Evolutionary conservation across 1,140 invertebrate species (phyloP).

Genomic region (Alviniconcha marisindica): DNA sequence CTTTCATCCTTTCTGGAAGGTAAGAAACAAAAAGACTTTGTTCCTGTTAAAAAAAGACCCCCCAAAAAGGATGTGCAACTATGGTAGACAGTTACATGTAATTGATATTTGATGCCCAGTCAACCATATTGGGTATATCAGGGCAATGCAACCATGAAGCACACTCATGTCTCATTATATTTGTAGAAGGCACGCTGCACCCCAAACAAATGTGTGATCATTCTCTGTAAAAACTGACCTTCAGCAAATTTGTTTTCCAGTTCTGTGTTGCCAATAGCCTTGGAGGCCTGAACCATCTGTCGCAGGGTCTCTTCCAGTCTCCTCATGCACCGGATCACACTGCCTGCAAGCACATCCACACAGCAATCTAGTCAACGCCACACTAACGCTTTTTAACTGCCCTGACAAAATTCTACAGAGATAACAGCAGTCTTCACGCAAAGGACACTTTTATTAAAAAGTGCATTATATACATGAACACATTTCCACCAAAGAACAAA

Average conservation of each 20-base stretch:
- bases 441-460: too few relatives aligned
- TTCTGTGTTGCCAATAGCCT: constrained; percentile 97
- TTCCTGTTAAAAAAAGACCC: too few relatives aligned
- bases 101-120: background rate
- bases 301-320: constrained; percentile 96
- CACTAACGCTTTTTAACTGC: too few relatives aligned
- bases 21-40: too few relatives aligned
- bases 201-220: background rate
- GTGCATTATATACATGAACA: too few relatives aligned
- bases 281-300: constrained; percentile 96
- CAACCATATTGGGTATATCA: background rate
- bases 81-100: too few relatives aligned
- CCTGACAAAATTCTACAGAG: too few relatives aligned
- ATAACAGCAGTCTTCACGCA: too few relatives aligned
- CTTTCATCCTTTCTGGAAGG: too few relatives aligned
- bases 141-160: background rate
- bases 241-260: constrained; percentile 97
- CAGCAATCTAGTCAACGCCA: too few relatives aligned
- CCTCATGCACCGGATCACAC: constrained; percentile 98
- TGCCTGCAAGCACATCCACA: constrained; percentile 81
- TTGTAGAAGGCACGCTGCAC: background rate
- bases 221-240: constrained; percentile 75
- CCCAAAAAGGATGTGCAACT: too few relatives aligned
- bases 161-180: background rate
- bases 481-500: too few relatives aligned